A percentile compares a stretch with the other conserved stretches of the same genome.
Conservation (phyloP, 2,113 vertebrate species). For the Platanista minor region DNA sequence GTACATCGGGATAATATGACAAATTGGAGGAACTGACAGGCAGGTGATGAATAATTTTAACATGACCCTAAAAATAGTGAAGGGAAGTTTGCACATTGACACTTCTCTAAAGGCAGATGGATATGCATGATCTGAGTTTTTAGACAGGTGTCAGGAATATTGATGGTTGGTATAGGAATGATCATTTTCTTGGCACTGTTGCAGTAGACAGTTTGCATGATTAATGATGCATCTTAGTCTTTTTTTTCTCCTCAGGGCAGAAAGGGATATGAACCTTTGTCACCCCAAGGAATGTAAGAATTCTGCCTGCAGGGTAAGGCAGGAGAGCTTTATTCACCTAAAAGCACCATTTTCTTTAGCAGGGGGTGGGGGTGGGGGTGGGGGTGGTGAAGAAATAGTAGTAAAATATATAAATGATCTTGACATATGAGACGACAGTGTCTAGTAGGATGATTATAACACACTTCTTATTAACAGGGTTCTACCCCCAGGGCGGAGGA, state of each 20-base stretch:
- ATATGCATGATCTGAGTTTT: slow-evolving; percentile 81
- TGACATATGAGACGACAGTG: background rate
- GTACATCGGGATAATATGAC: slow-evolving; percentile 71
- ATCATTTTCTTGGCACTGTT: slow-evolving; percentile 70
- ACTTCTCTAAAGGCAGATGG: slow-evolving; percentile 78
- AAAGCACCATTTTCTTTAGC: background rate
- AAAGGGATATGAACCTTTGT: slow-evolving; percentile 46
- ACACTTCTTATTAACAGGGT: background rate
- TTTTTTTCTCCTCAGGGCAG: slow-evolving; percentile 57
- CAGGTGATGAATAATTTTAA: slow-evolving; percentile 81
- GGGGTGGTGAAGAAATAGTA: background rate
- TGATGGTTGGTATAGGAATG: slow-evolving; percentile 61
- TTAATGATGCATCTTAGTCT: slow-evolving; percentile 63
- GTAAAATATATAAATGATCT: background rate
- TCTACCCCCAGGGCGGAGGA: background rate
- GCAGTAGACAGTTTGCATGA: slow-evolving; percentile 62
- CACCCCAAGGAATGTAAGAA: slow-evolving; percentile 34
- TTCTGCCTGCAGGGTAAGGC: slow-evolving; percentile 11
- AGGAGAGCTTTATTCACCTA: slow-evolving; percentile 32
- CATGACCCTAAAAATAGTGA: slow-evolving; percentile 82
- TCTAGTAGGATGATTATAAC: background rate
- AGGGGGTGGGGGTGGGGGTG: too few relatives aligned
- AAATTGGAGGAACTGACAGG: slow-evolving; percentile 79
- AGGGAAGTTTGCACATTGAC: slow-evolving; percentile 77
- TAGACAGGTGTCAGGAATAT: slow-evolving; percentile 72